These are phyloP conservation scores for Nebria salina DNA, from an alignment of 2,888 invertebrate genomes.

Conservation along the genomic window DNA sequence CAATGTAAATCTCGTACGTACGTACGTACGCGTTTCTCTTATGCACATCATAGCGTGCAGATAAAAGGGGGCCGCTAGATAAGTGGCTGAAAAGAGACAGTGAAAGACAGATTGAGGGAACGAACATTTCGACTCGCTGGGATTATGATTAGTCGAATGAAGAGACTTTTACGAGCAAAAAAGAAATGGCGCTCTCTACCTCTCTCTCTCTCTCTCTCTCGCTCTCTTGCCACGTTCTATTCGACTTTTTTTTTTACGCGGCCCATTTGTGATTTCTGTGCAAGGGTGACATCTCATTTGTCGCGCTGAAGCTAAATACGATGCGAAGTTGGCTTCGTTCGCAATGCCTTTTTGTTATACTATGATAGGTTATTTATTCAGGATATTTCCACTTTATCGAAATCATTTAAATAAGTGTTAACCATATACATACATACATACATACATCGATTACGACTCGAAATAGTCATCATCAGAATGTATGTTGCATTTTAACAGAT, in stretches of 20 bases:
- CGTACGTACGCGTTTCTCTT: not conserved
- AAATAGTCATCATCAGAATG: too few species aligned
- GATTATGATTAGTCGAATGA: constrained; percentile 46
- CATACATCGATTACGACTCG: too few species aligned
- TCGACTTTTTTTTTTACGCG: constrained; percentile 13
- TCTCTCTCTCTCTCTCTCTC: not conserved
- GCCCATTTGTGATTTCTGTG: constrained; percentile 44
- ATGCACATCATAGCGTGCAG: constrained; percentile 14
- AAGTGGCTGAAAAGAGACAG: not conserved
- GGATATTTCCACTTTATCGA: not conserved
- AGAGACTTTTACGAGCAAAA: constrained; percentile 45
- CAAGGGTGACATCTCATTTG: constrained; percentile 33
- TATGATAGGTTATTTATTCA: not conserved
- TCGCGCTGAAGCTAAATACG: constrained; percentile 15
- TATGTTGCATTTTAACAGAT: not conserved
- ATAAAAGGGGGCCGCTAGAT: not conserved
- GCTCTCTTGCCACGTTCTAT: not conserved
- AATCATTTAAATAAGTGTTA: not conserved
- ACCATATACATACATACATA: too few species aligned
- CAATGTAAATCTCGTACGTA: constrained; percentile 40
- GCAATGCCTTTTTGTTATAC: not conserved
- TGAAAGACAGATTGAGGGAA: constrained; percentile 17
- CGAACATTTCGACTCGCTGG: constrained; percentile 16
- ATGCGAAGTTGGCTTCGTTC: not conserved
- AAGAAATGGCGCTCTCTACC: constrained; percentile 27